phyloP scores from a whole-genome alignment of 2,113 vertebrate species.

The Polyodon spathula region DNA sequence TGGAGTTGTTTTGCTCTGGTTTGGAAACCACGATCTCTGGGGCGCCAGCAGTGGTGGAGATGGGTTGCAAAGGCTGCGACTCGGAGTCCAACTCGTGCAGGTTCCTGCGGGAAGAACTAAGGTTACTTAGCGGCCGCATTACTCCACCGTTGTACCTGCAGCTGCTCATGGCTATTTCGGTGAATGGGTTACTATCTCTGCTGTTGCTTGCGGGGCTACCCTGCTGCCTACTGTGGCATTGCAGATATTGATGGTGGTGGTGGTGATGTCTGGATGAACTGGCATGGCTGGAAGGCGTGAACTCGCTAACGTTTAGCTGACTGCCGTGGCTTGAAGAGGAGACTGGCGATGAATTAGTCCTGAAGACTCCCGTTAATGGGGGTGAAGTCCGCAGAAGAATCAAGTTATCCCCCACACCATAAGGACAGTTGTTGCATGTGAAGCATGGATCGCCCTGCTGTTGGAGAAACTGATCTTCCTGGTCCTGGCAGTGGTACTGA shows the following conservation, averaged over 20 bases:
- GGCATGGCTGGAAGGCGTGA: slow-evolving; percentile 92
- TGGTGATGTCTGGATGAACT: slow-evolving; percentile 64
- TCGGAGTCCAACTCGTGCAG: slow-evolving; percentile 91
- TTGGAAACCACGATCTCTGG: slow-evolving; percentile 85
- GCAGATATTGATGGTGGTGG: slow-evolving; percentile 52
- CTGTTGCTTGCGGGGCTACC: slow-evolving; percentile 62
- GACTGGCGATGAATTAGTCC: slow-evolving; percentile 68
- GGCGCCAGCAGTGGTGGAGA: slow-evolving; percentile 60
- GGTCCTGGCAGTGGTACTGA: slow-evolving; percentile 60
- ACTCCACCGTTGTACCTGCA: slow-evolving; percentile 98
- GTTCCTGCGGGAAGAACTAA: slow-evolving; percentile 93
- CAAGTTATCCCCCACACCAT: slow-evolving; percentile 71
- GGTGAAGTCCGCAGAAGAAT: slow-evolving; percentile 77
- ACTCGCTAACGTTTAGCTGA: slow-evolving; percentile 80
- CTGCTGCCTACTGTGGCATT: slow-evolving; percentile 52
- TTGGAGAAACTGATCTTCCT: slow-evolving; percentile 51
- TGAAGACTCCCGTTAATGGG: slow-evolving; percentile 71
- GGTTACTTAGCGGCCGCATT: slow-evolving; percentile 94
- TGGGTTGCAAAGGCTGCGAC: slow-evolving; percentile 84
- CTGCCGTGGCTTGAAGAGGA: slow-evolving; percentile 79
- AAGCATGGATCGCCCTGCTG: slow-evolving; percentile 62
- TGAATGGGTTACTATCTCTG: slow-evolving; percentile 84
- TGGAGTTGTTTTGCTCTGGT: slow-evolving; percentile 85
- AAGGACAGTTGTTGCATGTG: slow-evolving; percentile 79
- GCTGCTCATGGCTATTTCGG: slow-evolving; percentile 98